phyloP scores from a whole-genome alignment of 1,140 invertebrate species.

The Saxidomus purpurata region DNA sequence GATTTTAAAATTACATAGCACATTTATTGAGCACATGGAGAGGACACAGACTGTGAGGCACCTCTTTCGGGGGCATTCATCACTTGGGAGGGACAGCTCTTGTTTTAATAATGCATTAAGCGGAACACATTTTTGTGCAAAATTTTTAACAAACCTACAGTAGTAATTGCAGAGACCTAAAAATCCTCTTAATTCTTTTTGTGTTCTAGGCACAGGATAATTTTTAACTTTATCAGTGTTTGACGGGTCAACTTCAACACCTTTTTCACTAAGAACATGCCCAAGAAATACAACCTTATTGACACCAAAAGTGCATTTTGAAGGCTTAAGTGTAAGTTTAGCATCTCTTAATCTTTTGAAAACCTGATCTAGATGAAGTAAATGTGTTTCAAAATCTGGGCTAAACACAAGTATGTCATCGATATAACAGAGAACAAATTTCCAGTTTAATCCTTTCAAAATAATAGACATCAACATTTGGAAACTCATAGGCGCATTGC shows the following conservation, averaged over 20 bases:
- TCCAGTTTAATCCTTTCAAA: constrained; percentile 52
- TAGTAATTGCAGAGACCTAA: constrained; percentile 86
- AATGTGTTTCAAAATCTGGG: constrained; percentile 66
- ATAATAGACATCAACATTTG: constrained; percentile 60
- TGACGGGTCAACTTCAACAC: constrained; percentile 50
- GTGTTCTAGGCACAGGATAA: constrained; percentile 71
- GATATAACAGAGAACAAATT: constrained; percentile 66
- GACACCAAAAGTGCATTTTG: constrained; percentile 63
- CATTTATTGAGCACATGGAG: too few species aligned
- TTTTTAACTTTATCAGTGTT: constrained; percentile 57
- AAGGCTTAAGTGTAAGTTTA: constrained; percentile 62
- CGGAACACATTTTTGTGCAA: constrained; percentile 79
- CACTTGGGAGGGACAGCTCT: too few species aligned
- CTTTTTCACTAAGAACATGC: constrained; percentile 63
- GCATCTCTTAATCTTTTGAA: constrained; percentile 69
- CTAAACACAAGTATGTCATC: constrained; percentile 73
- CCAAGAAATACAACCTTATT: constrained; percentile 62
- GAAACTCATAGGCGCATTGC: constrained; percentile 57
- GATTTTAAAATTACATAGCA: too few species aligned
- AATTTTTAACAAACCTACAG: constrained; percentile 83
- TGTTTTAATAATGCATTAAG: constrained; percentile 77
- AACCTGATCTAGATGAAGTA: constrained; percentile 66
- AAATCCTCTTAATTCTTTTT: constrained; percentile 85
- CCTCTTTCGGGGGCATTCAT: too few species aligned
- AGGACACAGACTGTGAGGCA: too few species aligned